These are phyloP conservation scores for Arenaria interpres DNA, from an alignment of 2,113 vertebrate species.

Conservation along the genomic window DNA sequence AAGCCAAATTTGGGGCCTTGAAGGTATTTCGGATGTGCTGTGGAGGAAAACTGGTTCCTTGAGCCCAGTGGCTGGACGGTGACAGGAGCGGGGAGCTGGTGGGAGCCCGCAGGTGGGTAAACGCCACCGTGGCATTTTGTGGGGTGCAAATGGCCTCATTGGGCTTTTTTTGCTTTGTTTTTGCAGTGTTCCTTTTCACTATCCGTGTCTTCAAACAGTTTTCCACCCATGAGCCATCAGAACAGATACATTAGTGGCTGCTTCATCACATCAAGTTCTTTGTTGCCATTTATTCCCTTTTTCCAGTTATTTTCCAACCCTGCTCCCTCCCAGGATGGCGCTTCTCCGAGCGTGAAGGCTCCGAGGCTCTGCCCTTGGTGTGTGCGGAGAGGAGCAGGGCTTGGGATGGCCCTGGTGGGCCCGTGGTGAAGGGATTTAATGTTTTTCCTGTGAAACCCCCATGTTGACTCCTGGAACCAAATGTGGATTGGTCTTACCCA, in stretches of 20 bases:
- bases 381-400: neutral
- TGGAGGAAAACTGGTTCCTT: neutral
- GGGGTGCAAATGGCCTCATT: neutral
- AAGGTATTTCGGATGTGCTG: accelerated
- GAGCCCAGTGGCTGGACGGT: neutral
- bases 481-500: neutral
- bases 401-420: accelerated
- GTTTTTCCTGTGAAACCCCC: neutral
- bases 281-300: accelerated
- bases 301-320: neutral
- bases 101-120: neutral
- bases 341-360: neutral
- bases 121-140: accelerated
- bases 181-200: neutral
- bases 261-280: neutral
- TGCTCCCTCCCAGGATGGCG: neutral
- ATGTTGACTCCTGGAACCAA: neutral
- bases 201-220: accelerated
- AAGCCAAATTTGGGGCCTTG: neutral
- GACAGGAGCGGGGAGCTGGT: neutral
- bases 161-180: accelerated
- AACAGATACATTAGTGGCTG: neutral
- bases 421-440: neutral
- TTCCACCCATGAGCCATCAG: accelerated
- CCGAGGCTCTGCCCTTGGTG: accelerated